These are phyloP conservation scores for Picus viridis DNA, from an alignment of 2,797 vertebrate species.

Conservation along the genomic window DNA sequence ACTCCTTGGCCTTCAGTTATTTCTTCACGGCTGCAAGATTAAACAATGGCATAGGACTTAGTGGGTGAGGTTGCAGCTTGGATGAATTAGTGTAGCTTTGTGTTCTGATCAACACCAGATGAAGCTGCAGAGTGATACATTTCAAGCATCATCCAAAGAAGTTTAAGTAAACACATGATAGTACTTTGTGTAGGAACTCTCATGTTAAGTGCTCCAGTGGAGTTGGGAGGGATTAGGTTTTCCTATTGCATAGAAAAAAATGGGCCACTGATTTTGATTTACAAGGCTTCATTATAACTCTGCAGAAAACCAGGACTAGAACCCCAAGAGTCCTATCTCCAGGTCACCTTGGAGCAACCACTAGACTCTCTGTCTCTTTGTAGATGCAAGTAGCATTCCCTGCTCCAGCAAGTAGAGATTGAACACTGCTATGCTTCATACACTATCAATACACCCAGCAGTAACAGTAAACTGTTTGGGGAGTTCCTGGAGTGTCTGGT, in stretches of 20 bases:
- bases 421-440: not conserved
- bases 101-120: slow-evolving; percentile 38
- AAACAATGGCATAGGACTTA: not conserved
- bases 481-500: not conserved
- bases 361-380: not conserved
- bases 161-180: not conserved
- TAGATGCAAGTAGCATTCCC: not conserved
- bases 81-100: slow-evolving; percentile 1
- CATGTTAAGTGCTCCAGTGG: not conserved
- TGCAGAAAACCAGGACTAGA: slow-evolving; percentile 46
- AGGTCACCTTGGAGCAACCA: slow-evolving; percentile 46
- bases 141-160: not conserved
- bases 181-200: not conserved
- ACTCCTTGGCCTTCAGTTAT: not conserved
- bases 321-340: not conserved
- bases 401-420: not conserved
- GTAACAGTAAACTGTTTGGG: not conserved
- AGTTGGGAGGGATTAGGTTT: not conserved
- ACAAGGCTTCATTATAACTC: slow-evolving; percentile 41
- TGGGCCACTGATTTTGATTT: slow-evolving; percentile 35
- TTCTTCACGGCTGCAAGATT: slow-evolving; percentile 13
- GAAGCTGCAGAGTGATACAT: not conserved
- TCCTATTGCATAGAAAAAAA: slow-evolving; percentile 19
- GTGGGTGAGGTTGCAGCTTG: slow-evolving; percentile 1
- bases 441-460: not conserved